Percentiles rank a stretch among this genome's conserved stretches.
Evolutionary conservation across 2,888 invertebrate species (phyloP).

Genomic region (Dascillus cervinus): DNA sequence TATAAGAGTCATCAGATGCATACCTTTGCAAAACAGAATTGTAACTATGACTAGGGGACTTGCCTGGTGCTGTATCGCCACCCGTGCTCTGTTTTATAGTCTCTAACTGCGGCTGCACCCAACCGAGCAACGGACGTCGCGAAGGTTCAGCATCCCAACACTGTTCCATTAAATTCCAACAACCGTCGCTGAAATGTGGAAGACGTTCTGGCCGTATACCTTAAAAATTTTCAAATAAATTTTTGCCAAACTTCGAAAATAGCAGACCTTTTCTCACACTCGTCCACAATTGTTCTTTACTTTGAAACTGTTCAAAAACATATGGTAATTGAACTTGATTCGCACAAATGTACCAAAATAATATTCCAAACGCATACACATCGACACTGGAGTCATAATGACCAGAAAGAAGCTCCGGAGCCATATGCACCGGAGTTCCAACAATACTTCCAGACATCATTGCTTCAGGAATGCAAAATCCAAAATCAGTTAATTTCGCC

Average conservation of each 20-base stretch:
- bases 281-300: conserved; percentile 80
- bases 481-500: conserved; percentile 79
- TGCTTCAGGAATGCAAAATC: conserved; percentile 84
- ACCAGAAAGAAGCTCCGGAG: conserved; percentile 76
- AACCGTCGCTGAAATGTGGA: conserved; percentile 64
- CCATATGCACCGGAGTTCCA: conserved; percentile 87
- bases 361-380: conserved; percentile 82
- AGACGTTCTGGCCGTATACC: conserved; percentile 76
- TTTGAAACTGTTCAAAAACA: conserved; percentile 74
- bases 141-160: conserved; percentile 76
- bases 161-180: conserved; percentile 77
- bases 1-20: conserved; percentile 8
- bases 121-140: conserved; percentile 68
- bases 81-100: conserved; percentile 39
- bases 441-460: conserved; percentile 87
- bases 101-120: conserved; percentile 63
- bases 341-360: conserved; percentile 87
- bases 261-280: conserved; percentile 69
- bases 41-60: conserved; percentile 20
- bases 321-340: conserved; percentile 71
- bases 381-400: conserved; percentile 78
- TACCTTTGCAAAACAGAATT: conserved; percentile 13
- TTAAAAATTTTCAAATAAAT: conserved; percentile 33
- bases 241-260: conserved; percentile 1
- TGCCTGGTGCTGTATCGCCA: conserved; percentile 19